Evolutionary conservation across 2,888 invertebrate genomes (phyloP).

Genomic region (Apeira syringaria): DNA sequence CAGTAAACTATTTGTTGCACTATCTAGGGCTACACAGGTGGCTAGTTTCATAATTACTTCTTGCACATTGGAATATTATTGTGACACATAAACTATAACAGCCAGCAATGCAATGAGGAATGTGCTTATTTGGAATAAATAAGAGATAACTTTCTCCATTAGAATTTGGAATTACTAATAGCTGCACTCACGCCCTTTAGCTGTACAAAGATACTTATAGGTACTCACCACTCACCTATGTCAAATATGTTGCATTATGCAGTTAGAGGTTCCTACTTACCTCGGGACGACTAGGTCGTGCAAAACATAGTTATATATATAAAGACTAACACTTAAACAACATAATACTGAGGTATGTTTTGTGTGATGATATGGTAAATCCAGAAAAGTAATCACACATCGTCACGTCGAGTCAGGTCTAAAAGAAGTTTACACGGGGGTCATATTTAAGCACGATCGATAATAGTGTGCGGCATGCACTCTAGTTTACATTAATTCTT

Average conservation of each 20-base stretch:
- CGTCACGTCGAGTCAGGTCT: conserved; percentile 59
- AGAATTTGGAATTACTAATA: conserved; percentile 1
- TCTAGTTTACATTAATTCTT: conserved; percentile 36
- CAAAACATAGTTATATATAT: conserved; percentile 10
- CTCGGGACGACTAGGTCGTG: background rate
- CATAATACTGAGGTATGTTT: background rate
- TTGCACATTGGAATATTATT: too few species aligned
- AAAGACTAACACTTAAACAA: conserved; percentile 7
- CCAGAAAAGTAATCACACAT: conserved; percentile 38
- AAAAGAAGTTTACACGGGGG: conserved; percentile 52
- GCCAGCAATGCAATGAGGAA: background rate
- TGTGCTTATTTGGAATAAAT: background rate
- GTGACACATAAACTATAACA: background rate
- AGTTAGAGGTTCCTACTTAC: too few species aligned
- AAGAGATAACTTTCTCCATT: background rate
- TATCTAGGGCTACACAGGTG: background rate
- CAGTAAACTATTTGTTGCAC: background rate
- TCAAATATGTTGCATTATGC: background rate
- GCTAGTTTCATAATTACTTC: background rate
- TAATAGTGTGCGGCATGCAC: conserved; percentile 57
- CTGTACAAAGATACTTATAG: conserved; percentile 26
- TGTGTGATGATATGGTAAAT: conserved; percentile 6
- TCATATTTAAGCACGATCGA: conserved; percentile 54
- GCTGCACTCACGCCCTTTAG: conserved; percentile 9
- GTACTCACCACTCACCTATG: conserved; percentile 4